These are phyloP conservation scores for Laspeyria flexula DNA, from an alignment of 2,888 invertebrate genomes.

Conservation along the genomic window DNA sequence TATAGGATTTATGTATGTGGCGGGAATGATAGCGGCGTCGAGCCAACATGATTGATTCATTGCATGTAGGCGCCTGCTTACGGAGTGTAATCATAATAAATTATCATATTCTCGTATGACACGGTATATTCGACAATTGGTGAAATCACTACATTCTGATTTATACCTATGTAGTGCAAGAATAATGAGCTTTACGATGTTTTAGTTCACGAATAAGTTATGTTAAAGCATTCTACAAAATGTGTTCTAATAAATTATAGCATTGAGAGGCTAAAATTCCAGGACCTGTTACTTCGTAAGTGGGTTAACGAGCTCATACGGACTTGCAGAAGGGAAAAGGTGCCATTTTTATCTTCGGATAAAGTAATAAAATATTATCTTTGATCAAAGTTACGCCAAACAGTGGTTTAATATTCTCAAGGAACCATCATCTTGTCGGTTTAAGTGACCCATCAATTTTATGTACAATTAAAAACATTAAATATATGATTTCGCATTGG, in stretches of 20 bases:
- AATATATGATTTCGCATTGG: conserved; percentile 31
- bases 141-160: conserved; percentile 22
- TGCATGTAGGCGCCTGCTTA: conserved; percentile 18
- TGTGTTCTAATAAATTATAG: too few species aligned
- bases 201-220: background rate
- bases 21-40: conserved; percentile 32
- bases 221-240: background rate
- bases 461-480: conserved; percentile 15
- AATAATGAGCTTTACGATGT: background rate
- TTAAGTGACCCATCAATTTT: conserved; percentile 3
- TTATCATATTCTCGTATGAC: conserved; percentile 25
- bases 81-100: conserved; percentile 34
- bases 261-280: conserved; percentile 19
- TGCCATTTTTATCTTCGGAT: conserved; percentile 10
- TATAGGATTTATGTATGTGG: conserved; percentile 28
- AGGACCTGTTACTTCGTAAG: conserved; percentile 11
- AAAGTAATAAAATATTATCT: conserved; percentile 20
- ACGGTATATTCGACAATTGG: conserved; percentile 13
- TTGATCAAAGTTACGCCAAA: conserved; percentile 7
- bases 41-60: conserved; percentile 40
- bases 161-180: background rate
- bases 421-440: conserved; percentile 1
- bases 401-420: background rate
- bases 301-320: conserved; percentile 21
- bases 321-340: conserved; percentile 14